Evolutionary conservation across 2,113 vertebrate genomes (phyloP).

Genomic region (Eretmochelys imbricata): DNA sequence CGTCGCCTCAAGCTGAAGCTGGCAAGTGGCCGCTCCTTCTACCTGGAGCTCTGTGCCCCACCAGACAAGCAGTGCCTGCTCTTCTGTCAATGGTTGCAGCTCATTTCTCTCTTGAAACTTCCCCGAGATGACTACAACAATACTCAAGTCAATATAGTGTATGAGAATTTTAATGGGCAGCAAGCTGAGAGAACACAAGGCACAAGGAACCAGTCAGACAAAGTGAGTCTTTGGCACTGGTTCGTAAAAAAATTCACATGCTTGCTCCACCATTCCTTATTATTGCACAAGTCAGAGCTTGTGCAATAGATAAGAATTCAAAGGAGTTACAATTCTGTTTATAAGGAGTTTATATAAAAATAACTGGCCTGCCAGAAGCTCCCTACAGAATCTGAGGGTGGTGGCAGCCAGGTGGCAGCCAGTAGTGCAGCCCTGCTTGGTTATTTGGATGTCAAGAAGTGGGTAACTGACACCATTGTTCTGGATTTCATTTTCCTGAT

Average conservation of each 20-base stretch:
- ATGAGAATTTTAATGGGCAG: constrained; percentile 45
- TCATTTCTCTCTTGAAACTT: constrained; percentile 59
- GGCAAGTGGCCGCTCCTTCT: constrained; percentile 68
- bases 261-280: not conserved
- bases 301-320: not conserved
- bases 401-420: not conserved
- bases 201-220: constrained; percentile 8
- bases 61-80: constrained; percentile 12
- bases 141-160: constrained; percentile 36
- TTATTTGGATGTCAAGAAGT: not conserved
- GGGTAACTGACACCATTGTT: not conserved
- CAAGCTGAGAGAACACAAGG: constrained; percentile 38
- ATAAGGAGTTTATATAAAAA: not conserved
- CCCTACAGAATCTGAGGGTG: not conserved
- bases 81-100: constrained; percentile 66
- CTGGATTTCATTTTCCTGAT: not conserved
- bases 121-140: constrained; percentile 10
- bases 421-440: not conserved
- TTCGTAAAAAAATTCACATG: not conserved
- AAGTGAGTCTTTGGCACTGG: not conserved
- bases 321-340: not conserved
- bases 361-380: not conserved
- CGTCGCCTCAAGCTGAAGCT: constrained; percentile 69
- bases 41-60: constrained; percentile 72
- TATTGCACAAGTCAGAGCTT: not conserved